Base-by-base conservation (phyloP, 2,888 invertebrate genomes). In the Orthonevra nobilis region DNA sequence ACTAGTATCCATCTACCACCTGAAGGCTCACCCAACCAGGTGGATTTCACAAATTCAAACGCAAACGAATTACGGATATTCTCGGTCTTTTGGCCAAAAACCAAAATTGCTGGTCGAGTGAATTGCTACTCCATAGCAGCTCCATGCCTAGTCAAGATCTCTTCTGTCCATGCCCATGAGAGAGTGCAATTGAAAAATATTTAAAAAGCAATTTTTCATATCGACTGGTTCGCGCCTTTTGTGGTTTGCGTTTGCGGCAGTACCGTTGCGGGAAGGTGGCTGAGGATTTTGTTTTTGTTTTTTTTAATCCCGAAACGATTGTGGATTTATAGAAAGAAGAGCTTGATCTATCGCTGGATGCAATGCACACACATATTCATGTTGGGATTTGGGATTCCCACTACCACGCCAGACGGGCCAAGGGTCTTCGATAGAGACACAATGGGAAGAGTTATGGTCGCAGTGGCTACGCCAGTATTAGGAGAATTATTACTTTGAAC, bases 161-260 rank as follows among this genome's bases (percentile, higher is more conserved):
- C 2, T 30, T 26, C 36, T 36, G 36, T 36, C 26, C 19, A 63
- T 52, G 52, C 56, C 63, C 56, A 60, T 34, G 46, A 58, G 72
- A 70, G 64, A 60, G 66, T 79, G 73, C 73, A 79, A 79, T 79
- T 79, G 79, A 79, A 79, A 79, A 79, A 79, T 79, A 79, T 79
- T 79, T 79, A 73, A 79, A 79, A 79, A 79, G 56, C 79, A 79
- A 79, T 79, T 79, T 79, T 61, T 79, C 66, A 79, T 79, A 79
- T 79, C 61, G 73, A 73, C 54, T 72, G 61, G 30, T 61, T 72
- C 73, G 79, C 79, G 79, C 73, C 66, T 72, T 73, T 79, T 79
- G 72, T 68, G 79, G 79, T 68, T 61, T 42, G 36, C 28, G 73
- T 66, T 73, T 61, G 56, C 36, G 36, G 34, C n/a, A 28, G 7